Conservation (phyloP, 2,113 vertebrate species). For the Amphiprion percula region DNA sequence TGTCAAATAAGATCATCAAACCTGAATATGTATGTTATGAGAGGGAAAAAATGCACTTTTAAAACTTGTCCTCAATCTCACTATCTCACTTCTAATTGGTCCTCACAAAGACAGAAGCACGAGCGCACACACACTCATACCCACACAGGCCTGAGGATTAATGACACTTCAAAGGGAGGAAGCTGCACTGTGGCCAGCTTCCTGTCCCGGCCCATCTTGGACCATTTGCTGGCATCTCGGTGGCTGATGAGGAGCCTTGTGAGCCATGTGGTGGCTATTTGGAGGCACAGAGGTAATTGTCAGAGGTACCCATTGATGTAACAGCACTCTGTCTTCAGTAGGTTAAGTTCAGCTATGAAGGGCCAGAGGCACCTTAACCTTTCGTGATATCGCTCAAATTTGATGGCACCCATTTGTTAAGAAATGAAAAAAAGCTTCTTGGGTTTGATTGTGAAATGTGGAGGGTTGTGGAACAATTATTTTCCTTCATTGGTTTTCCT, state of each 20-base stretch:
- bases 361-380: slow-evolving; percentile 2
- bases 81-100: neutral
- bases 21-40: neutral
- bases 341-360: slow-evolving; percentile 21
- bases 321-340: slow-evolving; percentile 42
- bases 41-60: neutral
- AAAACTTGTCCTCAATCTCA: neutral
- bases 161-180: slow-evolving; percentile 73
- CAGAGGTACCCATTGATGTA: slow-evolving; percentile 44
- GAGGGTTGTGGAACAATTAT: neutral
- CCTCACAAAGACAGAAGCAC: slow-evolving; percentile 11
- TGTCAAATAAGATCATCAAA: neutral
- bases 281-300: slow-evolving; percentile 52
- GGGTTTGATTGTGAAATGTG: neutral
- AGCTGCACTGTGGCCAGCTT: slow-evolving; percentile 50
- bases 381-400: neutral
- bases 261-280: slow-evolving; percentile 76
- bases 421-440: neutral
- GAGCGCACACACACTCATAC: slow-evolving; percentile 5
- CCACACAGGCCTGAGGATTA: slow-evolving; percentile 50
- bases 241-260: slow-evolving; percentile 51
- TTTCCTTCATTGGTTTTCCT: no score
- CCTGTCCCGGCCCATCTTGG: slow-evolving; percentile 59
- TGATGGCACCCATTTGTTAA: slow-evolving; percentile 27
- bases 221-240: slow-evolving; percentile 70